Evolutionary conservation across 2,888 invertebrate species (phyloP), one percentile per base, ranked within the genome.

Genomic region (Capitulum mitella): DNA sequence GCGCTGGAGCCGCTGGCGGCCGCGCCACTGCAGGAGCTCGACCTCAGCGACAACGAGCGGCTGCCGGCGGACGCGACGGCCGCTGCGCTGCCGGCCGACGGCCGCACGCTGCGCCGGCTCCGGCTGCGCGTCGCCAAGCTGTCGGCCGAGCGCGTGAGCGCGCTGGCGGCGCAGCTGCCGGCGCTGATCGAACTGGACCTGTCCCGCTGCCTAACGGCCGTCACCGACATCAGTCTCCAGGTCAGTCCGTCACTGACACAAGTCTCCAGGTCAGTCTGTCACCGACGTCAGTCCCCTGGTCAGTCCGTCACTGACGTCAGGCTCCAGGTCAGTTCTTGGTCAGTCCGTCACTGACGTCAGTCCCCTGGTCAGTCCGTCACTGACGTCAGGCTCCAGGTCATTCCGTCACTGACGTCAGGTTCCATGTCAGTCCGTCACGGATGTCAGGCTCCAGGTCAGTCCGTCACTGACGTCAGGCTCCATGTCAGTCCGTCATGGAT

Each of bases 11-110:
- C 70, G 70, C 70, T 70, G 22, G 37, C 70, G 6, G 70, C 40
- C 22, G 26, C 26, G 22, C 10, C 37, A 8, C 70, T 70, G 37
- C 10, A 22, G 22, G 70, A 70, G 19, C 40, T 70, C 37, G 70
- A 70, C 70, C 40, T 70, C 6, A 8, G 10, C 26, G 70, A 40
- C 10, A 70, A 70, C 40, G 70, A 70, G 70, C 70, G 70, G 37
- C 70, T 70, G 26, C 70, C 37, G 70, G 70, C 70, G 26, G 70
- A 70, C 22, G 70, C 37, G 37, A 40, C 70, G 70, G 70, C 70
- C 10, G 70, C 70, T 1, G 70, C 70, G 70, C 70, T 70, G 70
- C 70, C 70, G 10, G 37, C 37, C 26, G 70, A 40, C 40, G 70
- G 70, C 37, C 1, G 26, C 12, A 5, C 6, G 26, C 70, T 70